Base-by-base conservation (phyloP, 64 coral and sea anemone species). In the Montipora cactus region DNA sequence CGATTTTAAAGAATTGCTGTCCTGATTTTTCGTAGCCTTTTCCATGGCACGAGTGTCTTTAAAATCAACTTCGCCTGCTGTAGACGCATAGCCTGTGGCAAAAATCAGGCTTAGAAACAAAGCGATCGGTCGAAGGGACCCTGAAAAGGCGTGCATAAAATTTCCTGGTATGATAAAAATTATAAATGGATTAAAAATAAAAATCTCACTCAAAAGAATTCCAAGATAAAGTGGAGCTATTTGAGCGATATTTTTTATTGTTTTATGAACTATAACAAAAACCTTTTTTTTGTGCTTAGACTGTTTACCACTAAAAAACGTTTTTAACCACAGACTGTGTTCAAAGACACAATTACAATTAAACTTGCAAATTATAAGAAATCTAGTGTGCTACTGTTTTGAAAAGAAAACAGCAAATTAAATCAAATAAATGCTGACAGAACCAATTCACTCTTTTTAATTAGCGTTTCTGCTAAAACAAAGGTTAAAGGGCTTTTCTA, bases 221-320 rank as follows among this genome's bases (percentile, higher is more conserved):
- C 67, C 67, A 70, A 70, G 67, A 70, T 70, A 70, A 20, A 70
- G n/a, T 70, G 67, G 67, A 70, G n/a, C 67, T 70, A 70, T 70
- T 70, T 70, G 67, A 70, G 67, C 67, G n/a, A 70, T 70, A 16
- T 70, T 70, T 70, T 70, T 70, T 70, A 70, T 70, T 70, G n/a
- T 70, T 13, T 70, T 55, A 70, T 70, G 5, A 19, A 70, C 67
- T 70, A 70, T 70, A 70, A 70, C 14, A 55, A 70, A 9, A 70
- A 15, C 67, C n/a, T 70, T 70, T 70, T 70, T 28, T 28, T 28
- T 28, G 67, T 70, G 12, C 67, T 70, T 70, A 70, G 67, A 16
- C 67, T 70, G 67, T 70, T 70, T 70, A 70, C 67, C 67, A 5
- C 67, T 70, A 70, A 70, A 70, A 70, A 70, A 15, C 2, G 15